Base-by-base conservation (phyloP, 1,140 invertebrate species). In the Drosophila teissieri region DNA sequence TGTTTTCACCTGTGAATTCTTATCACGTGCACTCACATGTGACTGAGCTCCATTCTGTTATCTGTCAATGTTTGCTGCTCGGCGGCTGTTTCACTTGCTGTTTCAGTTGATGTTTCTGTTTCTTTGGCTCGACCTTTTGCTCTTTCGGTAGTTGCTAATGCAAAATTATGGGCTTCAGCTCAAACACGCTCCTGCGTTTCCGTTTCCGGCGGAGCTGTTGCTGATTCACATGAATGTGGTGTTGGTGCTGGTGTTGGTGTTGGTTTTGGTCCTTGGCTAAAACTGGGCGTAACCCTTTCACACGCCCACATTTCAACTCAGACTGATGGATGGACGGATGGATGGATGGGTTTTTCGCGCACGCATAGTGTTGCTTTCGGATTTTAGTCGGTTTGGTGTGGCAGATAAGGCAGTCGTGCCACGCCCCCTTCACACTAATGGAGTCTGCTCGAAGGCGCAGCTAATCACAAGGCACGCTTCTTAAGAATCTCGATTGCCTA, bases 91-190 rank as follows among this genome's bases (percentile, higher is more conserved):
- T 72, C 44, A 56, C 36, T 55, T 67, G 22, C 40, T 72, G 40
- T 48, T 72, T 60, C 12, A 56, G 52, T 55, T 67, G 17, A 40
- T 62, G 42, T 49, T 72, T 52, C 17, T 45, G 27, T 22, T 63
- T 22, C 27, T 24, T 57, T 6, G 45, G 40, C n/a, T 34, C 49
- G 31, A 34, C 37, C 17, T 5, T 19, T 12, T 54, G 39, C 52
- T 19, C 19, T 39, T 61, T 49, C 37, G 34, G 15, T 36, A 24
- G 69, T 39, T 62, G 80, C 80, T 84, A 89, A 89, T 88, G 84
- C 69, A 84, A 78, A 88, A 89, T 88, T 80, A 88, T 89, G 80
- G 84, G 57, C 78, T 80, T 80, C 76, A 69, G 80, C 69, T 73
- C 48, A 65, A 84, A 88, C 80, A 78, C 77, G 85, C 84, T 89